These are phyloP conservation scores for Tragulus kanchil DNA, from an alignment of 2,113 vertebrate genomes.

Conservation along the genomic window DNA sequence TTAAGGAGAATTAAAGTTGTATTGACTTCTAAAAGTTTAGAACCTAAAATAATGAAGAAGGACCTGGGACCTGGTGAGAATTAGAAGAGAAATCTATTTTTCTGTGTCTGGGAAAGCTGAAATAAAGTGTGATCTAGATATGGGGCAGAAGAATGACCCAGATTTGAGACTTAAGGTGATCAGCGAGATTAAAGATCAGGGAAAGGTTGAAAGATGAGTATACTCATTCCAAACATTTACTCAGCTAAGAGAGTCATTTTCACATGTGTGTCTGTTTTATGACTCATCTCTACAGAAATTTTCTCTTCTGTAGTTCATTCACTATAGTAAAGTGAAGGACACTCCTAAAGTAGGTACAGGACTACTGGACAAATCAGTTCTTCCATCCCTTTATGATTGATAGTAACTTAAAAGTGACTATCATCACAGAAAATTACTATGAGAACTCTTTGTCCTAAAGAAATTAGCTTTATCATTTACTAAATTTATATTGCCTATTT, in stretches of 20 bases:
- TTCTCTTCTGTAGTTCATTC: neutral
- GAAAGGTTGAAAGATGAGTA: neutral
- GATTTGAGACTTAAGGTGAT: neutral
- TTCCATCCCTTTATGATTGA: neutral
- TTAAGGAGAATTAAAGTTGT: neutral
- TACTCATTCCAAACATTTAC: neutral
- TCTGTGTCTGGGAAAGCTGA: neutral
- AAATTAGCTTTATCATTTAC: neutral
- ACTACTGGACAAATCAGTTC: neutral
- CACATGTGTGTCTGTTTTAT: neutral
- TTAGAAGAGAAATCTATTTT: neutral
- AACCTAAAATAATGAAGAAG: neutral
- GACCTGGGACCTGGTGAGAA: neutral
- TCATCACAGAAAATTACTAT: neutral
- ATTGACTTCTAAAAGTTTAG: neutral
- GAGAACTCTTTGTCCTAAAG: constrained; percentile 30
- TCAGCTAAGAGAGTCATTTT: neutral
- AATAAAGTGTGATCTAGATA: neutral
- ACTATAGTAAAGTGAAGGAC: neutral
- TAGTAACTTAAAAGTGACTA: neutral
- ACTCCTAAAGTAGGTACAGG: neutral
- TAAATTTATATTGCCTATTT: neutral
- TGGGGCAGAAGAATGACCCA: neutral
- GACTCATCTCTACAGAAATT: neutral
- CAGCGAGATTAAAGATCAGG: neutral